Evolutionary conservation across 2,888 invertebrate genomes (phyloP).

Genomic region (Rotaria sp.): DNA sequence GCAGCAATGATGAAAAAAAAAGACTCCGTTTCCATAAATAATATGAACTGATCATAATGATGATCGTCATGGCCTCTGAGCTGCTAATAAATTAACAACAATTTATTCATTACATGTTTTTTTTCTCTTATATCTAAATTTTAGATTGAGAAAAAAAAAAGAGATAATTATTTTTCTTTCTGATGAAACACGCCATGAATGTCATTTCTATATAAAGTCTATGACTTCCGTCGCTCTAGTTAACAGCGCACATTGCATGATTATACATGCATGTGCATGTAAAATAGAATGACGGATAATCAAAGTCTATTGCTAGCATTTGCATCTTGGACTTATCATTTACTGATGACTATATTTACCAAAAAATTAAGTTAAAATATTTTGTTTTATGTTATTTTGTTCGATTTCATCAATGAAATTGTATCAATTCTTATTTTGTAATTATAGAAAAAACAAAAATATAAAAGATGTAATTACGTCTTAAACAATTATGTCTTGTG

Average conservation of each 20-base stretch:
- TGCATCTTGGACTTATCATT: neutral
- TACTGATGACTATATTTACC: neutral
- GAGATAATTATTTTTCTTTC: no score
- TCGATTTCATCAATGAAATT: neutral
- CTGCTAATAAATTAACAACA: no score
- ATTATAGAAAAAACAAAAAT: neutral
- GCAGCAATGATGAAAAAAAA: no score
- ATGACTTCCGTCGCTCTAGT: neutral
- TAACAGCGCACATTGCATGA: neutral
- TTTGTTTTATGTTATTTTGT: neutral
- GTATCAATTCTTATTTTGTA: neutral
- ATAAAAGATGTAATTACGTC: neutral
- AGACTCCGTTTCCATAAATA: no score
- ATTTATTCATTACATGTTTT: no score
- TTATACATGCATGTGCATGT: neutral
- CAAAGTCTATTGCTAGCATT: neutral
- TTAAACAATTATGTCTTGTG: neutral
- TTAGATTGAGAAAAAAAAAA: no score
- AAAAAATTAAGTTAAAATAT: neutral
- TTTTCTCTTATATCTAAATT: no score
- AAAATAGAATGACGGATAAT: neutral
- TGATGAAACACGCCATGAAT: neutral
- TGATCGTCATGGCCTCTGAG: no score
- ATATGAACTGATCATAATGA: no score
- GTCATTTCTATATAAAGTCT: neutral